A percentile compares a stretch with the other conserved stretches of the same genome.
Conservation (phyloP, 2,888 invertebrate species). For the Megalurothrips usitatus region DNA sequence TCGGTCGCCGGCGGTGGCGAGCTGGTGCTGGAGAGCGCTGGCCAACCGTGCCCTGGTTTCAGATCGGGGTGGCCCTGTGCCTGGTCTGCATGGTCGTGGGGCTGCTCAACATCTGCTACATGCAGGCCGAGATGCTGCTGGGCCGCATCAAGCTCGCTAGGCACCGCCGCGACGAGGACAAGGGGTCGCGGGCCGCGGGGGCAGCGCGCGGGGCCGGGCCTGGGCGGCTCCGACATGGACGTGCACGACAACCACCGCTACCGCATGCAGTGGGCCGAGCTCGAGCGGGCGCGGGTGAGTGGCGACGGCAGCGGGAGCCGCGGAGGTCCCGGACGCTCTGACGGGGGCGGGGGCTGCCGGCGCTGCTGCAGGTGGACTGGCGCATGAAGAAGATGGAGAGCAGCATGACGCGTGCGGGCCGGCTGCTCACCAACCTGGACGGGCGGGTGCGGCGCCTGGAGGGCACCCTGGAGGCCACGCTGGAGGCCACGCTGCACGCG, state of each 20-base stretch:
- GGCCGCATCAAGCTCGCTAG: not conserved
- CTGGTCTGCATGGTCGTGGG: not conserved
- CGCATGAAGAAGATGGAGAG: conserved; percentile 3
- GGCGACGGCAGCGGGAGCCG: too few relatives aligned
- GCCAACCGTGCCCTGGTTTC: not conserved
- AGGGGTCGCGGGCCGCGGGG: not conserved
- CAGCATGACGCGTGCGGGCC: not conserved
- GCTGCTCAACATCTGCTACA: conserved; percentile 15
- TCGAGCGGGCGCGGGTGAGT: not conserved
- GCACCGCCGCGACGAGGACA: too few relatives aligned
- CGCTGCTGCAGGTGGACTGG: not conserved
- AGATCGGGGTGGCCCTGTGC: not conserved
- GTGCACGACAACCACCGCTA: not conserved
- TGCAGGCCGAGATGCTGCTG: conserved; percentile 7
- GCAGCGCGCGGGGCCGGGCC: not conserved
- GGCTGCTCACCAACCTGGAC: conserved; percentile 21
- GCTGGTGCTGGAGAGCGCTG: not conserved
- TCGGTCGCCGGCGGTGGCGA: not conserved
- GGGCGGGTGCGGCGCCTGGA: conserved; percentile 1
- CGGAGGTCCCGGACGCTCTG: too few relatives aligned
- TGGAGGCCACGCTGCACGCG: too few relatives aligned
- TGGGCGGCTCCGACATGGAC: not conserved
- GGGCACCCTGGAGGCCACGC: not conserved
- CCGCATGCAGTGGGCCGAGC: conserved; percentile 14
- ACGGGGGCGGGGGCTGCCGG: too few relatives aligned